Percentiles rank a stretch among this genome's conserved stretches.
Conservation (phyloP, 2,797 vertebrate species). For the Sebastes glaucus region DNA sequence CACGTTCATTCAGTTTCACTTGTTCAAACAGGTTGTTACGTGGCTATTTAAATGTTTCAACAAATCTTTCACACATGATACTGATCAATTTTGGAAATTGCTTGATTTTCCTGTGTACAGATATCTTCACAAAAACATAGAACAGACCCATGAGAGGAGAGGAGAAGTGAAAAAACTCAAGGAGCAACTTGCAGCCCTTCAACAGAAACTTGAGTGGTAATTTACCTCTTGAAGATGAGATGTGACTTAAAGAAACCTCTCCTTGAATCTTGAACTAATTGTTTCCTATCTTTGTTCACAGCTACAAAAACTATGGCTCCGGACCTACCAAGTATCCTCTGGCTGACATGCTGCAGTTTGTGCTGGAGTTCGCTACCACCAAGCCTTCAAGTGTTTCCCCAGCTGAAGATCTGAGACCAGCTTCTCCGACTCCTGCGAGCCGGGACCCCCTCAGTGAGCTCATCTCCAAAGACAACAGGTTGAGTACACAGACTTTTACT, state of each 20-base stretch:
- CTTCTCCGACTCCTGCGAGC: conserved; percentile 45
- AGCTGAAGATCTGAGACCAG: conserved; percentile 50
- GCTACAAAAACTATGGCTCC: conserved; percentile 93
- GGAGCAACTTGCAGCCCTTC: conserved; percentile 86
- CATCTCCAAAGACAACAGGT: conserved; percentile 79
- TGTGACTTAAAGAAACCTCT: neutral
- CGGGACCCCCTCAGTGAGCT: conserved; percentile 43
- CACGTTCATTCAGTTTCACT: neutral
- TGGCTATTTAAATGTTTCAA: neutral
- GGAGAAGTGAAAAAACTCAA: conserved; percentile 88
- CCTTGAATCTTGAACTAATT: neutral
- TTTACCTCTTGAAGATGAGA: neutral
- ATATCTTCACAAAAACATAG: conserved; percentile 92
- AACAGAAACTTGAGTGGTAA: conserved; percentile 93
- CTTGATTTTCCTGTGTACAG: conserved; percentile 66
- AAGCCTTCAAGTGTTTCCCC: conserved; percentile 73
- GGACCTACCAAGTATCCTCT: conserved; percentile 90
- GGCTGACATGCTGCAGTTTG: conserved; percentile 93
- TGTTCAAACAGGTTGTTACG: neutral
- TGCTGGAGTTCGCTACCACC: conserved; percentile 91
- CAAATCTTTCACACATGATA: neutral
- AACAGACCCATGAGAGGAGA: conserved; percentile 88
- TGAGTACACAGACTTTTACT: conserved; percentile 16
- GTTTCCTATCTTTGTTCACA: conserved; percentile 48
- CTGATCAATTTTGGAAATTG: neutral